A percentile compares a stretch with the other conserved stretches of the same genome.
Conservation (phyloP, 1,140 invertebrate species). For the Venturia canescens region DNA sequence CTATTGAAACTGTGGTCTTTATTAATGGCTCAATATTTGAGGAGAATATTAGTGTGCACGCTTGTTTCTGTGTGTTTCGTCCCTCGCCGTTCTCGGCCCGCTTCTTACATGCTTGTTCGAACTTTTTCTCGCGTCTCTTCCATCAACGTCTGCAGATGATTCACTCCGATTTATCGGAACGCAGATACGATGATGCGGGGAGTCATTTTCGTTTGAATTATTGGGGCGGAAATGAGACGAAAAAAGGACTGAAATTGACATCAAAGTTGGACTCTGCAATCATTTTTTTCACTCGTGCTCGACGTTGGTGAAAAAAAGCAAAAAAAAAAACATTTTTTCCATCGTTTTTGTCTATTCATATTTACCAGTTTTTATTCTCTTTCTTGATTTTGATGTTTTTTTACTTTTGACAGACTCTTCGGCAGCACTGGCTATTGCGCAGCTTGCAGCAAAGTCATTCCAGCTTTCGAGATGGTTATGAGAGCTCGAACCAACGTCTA, state of each 20-base stretch:
- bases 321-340: background rate
- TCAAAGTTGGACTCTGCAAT: too few species aligned
- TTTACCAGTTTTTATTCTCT: background rate
- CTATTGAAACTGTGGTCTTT: conserved; percentile 59
- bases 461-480: conserved; percentile 99
- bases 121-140: conserved; percentile 49
- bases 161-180: background rate
- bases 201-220: too few species aligned
- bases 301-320: conserved; percentile 1
- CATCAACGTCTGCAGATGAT: conserved; percentile 14
- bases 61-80: conserved; percentile 25
- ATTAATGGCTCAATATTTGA: conserved; percentile 63
- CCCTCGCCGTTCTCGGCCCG: background rate
- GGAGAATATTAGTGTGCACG: conserved; percentile 54
- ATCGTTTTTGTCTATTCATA: background rate
- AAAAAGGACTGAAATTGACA: too few species aligned
- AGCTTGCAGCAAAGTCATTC: conserved; percentile 94
- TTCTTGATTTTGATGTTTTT: background rate
- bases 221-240: too few species aligned
- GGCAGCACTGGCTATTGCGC: conserved; percentile 95
- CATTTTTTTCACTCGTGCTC: too few species aligned
- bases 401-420: conserved; percentile 84
- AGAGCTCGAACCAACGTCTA: conserved; percentile 95
- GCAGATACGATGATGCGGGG: background rate
- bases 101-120: background rate